Evolutionary conservation across 1,140 invertebrate species (phyloP).

Genomic region (Littorina saxatilis): DNA sequence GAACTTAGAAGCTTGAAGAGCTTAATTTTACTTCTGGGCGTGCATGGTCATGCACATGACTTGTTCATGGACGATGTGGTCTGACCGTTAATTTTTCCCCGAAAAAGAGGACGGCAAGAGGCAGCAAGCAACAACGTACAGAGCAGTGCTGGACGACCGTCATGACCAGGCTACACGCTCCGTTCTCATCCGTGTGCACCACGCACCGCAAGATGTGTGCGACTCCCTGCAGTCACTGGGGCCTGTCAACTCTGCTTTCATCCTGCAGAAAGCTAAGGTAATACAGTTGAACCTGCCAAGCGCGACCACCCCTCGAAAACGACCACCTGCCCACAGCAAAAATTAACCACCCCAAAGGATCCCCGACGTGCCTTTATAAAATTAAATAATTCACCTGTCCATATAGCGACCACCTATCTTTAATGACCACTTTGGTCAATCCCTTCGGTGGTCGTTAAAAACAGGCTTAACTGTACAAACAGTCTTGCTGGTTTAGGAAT

Average conservation of each 20-base stretch:
- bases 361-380: neutral
- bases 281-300: neutral
- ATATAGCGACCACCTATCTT: too few relatives aligned
- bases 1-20: too few relatives aligned
- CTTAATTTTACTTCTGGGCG: too few relatives aligned
- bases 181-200: constrained; percentile 14
- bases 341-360: neutral
- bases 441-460: neutral
- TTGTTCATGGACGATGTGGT: too few relatives aligned
- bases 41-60: too few relatives aligned
- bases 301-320: too few relatives aligned
- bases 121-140: neutral
- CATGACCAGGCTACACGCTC: neutral
- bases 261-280: neutral
- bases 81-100: too few relatives aligned
- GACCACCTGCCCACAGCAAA: too few relatives aligned
- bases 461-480: too few relatives aligned
- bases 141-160: neutral
- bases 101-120: too few relatives aligned
- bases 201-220: neutral
- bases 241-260: neutral
- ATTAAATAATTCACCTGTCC: too few relatives aligned
- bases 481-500: too few relatives aligned
- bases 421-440: neutral
- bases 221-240: constrained; percentile 9